Percentiles rank a stretch among this genome's conserved stretches.
Conservation (phyloP, 2,888 invertebrate genomes). For the Spilarctia lutea region DNA sequence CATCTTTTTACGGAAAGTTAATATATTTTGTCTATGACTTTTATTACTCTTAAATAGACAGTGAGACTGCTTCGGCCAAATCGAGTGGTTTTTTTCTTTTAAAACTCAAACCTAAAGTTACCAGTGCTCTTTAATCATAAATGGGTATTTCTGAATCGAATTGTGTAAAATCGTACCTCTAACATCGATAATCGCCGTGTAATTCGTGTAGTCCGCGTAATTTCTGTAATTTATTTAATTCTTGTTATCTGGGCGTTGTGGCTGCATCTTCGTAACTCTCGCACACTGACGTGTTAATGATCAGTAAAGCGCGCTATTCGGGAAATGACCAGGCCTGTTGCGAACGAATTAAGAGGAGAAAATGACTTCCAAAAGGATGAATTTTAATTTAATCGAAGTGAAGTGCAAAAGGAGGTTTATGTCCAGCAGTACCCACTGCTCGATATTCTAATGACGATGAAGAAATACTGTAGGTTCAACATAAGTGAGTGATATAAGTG, state of each 20-base stretch:
- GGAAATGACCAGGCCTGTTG: background rate
- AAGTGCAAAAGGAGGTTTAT: background rate
- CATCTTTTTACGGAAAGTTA: too few species aligned
- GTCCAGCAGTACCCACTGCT: too few species aligned
- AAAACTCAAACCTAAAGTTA: background rate
- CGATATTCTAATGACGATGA: too few species aligned
- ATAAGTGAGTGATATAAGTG: background rate
- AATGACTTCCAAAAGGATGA: background rate
- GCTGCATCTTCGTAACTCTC: conserved; percentile 29
- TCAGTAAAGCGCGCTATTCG: conserved; percentile 13
- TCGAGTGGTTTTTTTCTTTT: background rate
- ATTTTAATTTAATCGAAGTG: background rate
- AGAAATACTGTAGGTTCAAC: too few species aligned
- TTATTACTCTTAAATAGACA: too few species aligned
- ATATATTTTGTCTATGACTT: too few species aligned
- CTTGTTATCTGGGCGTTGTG: conserved; percentile 41
- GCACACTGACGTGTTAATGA: conserved; percentile 59
- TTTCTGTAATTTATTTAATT: conserved; percentile 60
- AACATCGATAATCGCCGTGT: conserved; percentile 47
- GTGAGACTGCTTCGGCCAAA: background rate
- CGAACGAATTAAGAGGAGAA: background rate
- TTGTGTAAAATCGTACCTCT: conserved; percentile 27
- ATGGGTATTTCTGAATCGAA: conserved; percentile 18
- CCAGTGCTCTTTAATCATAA: conserved; percentile 11
- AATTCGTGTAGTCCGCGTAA: conserved; percentile 60